Percentiles rank a stretch among this genome's conserved stretches.
Conservation (phyloP, 2,797 vertebrate genomes). For the Enoplosus armatus region DNA sequence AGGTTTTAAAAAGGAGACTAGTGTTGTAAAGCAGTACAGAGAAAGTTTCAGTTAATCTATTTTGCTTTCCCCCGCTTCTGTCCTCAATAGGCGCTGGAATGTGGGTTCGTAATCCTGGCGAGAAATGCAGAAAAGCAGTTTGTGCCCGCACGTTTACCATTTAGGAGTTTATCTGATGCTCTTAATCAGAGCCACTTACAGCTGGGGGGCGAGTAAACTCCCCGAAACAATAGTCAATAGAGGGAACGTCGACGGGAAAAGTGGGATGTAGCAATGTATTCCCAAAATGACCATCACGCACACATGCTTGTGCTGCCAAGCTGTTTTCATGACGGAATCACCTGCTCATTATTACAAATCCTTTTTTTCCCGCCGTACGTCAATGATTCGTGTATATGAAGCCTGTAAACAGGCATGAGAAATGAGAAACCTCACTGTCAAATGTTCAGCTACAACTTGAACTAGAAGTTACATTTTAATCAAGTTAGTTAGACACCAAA, state of each 20-base stretch:
- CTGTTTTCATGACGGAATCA: slow-evolving; percentile 10
- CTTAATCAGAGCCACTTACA: slow-evolving; percentile 56
- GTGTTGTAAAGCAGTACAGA: slow-evolving; percentile 16
- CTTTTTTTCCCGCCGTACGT: neutral
- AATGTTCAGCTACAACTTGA: neutral
- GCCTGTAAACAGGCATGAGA: neutral
- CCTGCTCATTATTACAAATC: neutral
- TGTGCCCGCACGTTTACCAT: slow-evolving; percentile 8
- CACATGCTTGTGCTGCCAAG: too few relatives aligned
- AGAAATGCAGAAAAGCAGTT: slow-evolving; percentile 27
- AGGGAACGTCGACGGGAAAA: neutral
- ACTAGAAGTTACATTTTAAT: neutral
- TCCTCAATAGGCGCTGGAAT: slow-evolving; percentile 29
- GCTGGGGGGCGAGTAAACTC: neutral
- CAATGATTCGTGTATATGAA: neutral
- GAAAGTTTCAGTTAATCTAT: slow-evolving; percentile 11
- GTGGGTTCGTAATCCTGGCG: slow-evolving; percentile 40
- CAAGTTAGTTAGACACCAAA: too few relatives aligned
- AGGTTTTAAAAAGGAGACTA: slow-evolving; percentile 10
- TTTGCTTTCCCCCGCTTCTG: slow-evolving; percentile 12
- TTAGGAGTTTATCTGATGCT: slow-evolving; percentile 41
- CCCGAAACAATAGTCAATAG: slow-evolving; percentile 27
- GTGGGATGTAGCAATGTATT: too few relatives aligned
- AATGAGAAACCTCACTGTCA: neutral
- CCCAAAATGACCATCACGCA: too few relatives aligned